These are phyloP conservation scores for Apolygus lucorum DNA, from an alignment of 1,140 invertebrate genomes.

Conservation along the genomic window DNA sequence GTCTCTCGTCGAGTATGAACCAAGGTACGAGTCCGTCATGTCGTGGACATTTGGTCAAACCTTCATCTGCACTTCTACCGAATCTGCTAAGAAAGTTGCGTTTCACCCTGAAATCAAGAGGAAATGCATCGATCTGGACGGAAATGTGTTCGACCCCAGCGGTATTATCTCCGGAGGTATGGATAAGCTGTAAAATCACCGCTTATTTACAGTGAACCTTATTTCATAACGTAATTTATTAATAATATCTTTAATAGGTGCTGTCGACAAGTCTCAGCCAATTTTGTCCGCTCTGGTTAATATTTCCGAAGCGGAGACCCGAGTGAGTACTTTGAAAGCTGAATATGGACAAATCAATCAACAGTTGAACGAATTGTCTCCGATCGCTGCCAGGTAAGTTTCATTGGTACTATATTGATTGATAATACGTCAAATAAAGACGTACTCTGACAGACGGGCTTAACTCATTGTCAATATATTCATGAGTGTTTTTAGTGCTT, in stretches of 20 bases:
- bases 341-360: constrained; percentile 42
- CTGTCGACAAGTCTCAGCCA: constrained; percentile 35
- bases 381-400: constrained; percentile 32
- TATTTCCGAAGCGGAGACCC: constrained; percentile 44
- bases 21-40: constrained; percentile 65
- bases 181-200: too few species aligned
- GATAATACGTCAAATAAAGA: too few species aligned
- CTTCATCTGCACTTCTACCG: constrained; percentile 75
- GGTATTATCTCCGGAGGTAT: constrained; percentile 71
- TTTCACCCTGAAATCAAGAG: constrained; percentile 67
- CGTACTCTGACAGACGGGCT: too few species aligned
- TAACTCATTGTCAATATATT: too few species aligned
- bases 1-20: constrained; percentile 69
- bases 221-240: too few species aligned
- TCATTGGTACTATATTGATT: too few species aligned
- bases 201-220: too few species aligned
- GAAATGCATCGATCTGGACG: constrained; percentile 81
- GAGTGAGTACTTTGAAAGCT: constrained; percentile 44
- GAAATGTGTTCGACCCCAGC: constrained; percentile 82
- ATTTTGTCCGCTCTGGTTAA: constrained; percentile 44
- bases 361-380: constrained; percentile 24
- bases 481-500: too few species aligned
- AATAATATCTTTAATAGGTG: too few species aligned
- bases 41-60: constrained; percentile 78
- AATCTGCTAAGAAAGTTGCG: constrained; percentile 66